phyloP scores from a whole-genome alignment of 2,888 invertebrate species.

The Stenoptilia bipunctidactyla region DNA sequence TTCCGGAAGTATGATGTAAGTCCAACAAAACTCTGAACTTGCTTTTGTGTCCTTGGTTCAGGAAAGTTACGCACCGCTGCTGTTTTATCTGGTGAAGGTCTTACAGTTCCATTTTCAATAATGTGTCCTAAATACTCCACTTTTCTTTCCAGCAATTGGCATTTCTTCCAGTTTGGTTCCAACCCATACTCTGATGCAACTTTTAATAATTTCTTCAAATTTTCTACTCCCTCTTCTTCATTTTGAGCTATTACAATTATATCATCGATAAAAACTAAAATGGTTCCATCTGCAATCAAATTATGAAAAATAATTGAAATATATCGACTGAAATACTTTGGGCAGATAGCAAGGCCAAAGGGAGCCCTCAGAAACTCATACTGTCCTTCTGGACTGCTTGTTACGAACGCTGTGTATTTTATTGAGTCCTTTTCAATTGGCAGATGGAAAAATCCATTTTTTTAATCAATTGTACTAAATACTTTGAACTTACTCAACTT shows the following conservation, averaged over 20 bases:
- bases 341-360: slow-evolving; percentile 14
- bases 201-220: slow-evolving; percentile 10
- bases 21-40: slow-evolving; percentile 16
- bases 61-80: slow-evolving; percentile 16
- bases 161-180: slow-evolving; percentile 7
- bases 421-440: slow-evolving; percentile 7
- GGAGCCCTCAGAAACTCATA: slow-evolving; percentile 15
- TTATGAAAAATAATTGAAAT: too few relatives aligned
- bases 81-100: slow-evolving; percentile 13
- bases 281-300: slow-evolving; percentile 9
- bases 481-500: slow-evolving; percentile 3
- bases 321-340: slow-evolving; percentile 15
- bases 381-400: slow-evolving; percentile 7
- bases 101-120: slow-evolving; percentile 10
- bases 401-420: slow-evolving; percentile 11
- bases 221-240: slow-evolving; percentile 8
- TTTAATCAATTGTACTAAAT: slow-evolving; percentile 8
- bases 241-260: slow-evolving; percentile 9
- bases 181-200: slow-evolving; percentile 5
- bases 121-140: slow-evolving; percentile 17
- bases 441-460: slow-evolving; percentile 9
- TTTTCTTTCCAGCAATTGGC: background rate
- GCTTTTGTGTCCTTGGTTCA: slow-evolving; percentile 14
- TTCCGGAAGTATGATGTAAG: slow-evolving; percentile 16
- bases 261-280: slow-evolving; percentile 19